These are phyloP conservation scores for Lethrus apterus DNA, from an alignment of 1,140 invertebrate species.

Conservation along the genomic window DNA sequence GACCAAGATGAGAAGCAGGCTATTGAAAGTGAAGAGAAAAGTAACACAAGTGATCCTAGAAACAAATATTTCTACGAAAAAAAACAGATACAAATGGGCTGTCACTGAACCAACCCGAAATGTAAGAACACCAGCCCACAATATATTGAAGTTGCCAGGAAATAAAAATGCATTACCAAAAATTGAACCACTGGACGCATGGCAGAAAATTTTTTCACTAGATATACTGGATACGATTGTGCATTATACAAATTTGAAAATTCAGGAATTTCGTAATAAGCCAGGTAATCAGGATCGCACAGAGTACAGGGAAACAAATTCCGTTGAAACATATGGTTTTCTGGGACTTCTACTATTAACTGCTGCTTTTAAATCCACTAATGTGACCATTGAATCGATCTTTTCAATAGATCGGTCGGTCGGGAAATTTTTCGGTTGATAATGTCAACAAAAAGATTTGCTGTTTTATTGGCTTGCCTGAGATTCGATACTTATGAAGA, in stretches of 20 bases:
- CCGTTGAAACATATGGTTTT: slow-evolving; percentile 13
- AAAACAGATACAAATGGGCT: slow-evolving; percentile 17
- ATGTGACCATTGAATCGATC: slow-evolving; percentile 14
- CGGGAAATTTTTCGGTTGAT: slow-evolving; percentile 14
- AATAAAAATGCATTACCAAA: slow-evolving; percentile 15
- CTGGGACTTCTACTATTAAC: slow-evolving; percentile 9
- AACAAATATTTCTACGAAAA: slow-evolving; percentile 11
- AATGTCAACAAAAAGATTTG: slow-evolving; percentile 14
- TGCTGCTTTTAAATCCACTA: slow-evolving; percentile 14
- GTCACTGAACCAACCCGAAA: slow-evolving; percentile 15
- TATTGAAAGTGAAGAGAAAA: slow-evolving; percentile 14
- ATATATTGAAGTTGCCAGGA: slow-evolving; percentile 15
- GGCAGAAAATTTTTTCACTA: slow-evolving; percentile 12
- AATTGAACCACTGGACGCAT: slow-evolving; percentile 16
- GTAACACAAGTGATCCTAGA: slow-evolving; percentile 9
- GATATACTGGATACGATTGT: slow-evolving; percentile 15
- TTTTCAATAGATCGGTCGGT: slow-evolving; percentile 15
- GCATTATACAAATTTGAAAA: slow-evolving; percentile 14
- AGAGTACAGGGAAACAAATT: slow-evolving; percentile 8
- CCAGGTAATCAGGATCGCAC: slow-evolving; percentile 8
- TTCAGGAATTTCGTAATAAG: slow-evolving; percentile 13
- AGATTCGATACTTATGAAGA: slow-evolving; percentile 10
- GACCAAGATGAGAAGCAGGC: slow-evolving; percentile 15
- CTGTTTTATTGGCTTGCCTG: slow-evolving; percentile 13
- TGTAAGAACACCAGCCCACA: slow-evolving; percentile 15